Conservation (phyloP, 1,140 invertebrate species). For the Eriocheir sinensis region DNA sequence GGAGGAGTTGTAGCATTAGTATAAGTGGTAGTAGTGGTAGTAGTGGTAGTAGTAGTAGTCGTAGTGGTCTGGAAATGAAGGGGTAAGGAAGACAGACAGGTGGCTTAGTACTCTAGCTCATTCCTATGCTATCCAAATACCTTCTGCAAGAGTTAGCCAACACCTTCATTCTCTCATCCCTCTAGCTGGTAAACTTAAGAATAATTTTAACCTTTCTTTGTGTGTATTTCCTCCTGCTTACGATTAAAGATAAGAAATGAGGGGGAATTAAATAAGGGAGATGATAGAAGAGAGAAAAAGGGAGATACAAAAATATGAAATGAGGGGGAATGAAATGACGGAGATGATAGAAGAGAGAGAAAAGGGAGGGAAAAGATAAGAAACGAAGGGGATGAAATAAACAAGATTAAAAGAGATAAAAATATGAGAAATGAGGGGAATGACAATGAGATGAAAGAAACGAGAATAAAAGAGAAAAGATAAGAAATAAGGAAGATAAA, state of each 20-base stretch:
- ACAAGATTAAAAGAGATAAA: neutral
- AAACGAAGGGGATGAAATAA: neutral
- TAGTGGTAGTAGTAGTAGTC: too few relatives aligned
- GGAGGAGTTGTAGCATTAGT: neutral
- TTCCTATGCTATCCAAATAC: too few relatives aligned
- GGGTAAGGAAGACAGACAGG: neutral
- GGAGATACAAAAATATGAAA: neutral
- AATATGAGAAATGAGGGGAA: neutral
- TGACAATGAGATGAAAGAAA: neutral
- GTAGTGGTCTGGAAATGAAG: neutral
- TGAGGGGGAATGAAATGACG: too few relatives aligned
- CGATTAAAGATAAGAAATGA: too few relatives aligned
- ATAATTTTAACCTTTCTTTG: too few relatives aligned
- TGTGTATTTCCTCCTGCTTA: too few relatives aligned
- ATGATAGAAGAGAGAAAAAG: neutral
- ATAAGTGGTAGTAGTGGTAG: neutral
- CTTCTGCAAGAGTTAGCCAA: too few relatives aligned
- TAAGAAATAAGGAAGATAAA: neutral
- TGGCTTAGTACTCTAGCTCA: too few relatives aligned
- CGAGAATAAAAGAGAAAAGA: neutral
- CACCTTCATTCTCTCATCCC: too few relatives aligned
- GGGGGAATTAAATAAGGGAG: too few relatives aligned
- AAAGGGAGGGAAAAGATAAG: neutral
- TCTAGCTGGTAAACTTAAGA: too few relatives aligned
- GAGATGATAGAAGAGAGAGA: neutral